These are phyloP conservation scores for Esperia sulphurella DNA, from an alignment of 2,888 invertebrate genomes.

Conservation along the genomic window DNA sequence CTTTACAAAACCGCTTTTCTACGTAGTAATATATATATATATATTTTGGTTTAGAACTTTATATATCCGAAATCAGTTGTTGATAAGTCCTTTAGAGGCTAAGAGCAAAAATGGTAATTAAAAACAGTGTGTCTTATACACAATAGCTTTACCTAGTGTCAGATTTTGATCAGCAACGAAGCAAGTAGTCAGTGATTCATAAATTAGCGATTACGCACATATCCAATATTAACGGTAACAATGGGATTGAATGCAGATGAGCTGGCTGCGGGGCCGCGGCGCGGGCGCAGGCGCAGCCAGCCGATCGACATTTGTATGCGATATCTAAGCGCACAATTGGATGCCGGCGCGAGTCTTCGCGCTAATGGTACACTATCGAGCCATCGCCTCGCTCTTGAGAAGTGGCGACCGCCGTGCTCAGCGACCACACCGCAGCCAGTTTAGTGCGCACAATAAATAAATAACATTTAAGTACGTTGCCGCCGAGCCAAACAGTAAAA, in stretches of 20 bases:
- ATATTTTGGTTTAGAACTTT: too few relatives aligned
- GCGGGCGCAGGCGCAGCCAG: conserved; percentile 33
- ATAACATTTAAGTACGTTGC: conserved; percentile 31
- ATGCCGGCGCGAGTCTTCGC: conserved; percentile 76
- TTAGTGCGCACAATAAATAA: conserved; percentile 65
- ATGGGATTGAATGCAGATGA: conserved; percentile 79
- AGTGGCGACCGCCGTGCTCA: conserved; percentile 68
- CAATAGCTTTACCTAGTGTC: not conserved
- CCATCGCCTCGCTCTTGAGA: conserved; percentile 67
- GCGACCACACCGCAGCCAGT: conserved; percentile 65
- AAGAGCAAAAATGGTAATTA: not conserved
- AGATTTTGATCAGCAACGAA: not conserved
- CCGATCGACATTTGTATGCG: conserved; percentile 78
- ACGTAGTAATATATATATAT: too few relatives aligned
- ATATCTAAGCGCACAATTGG: conserved; percentile 78
- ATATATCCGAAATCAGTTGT: conserved; percentile 4
- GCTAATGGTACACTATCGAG: conserved; percentile 78
- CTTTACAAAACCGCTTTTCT: too few relatives aligned
- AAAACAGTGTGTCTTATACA: not conserved
- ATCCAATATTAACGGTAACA: conserved; percentile 74
- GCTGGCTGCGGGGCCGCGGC: conserved; percentile 28
- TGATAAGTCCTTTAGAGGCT: not conserved
- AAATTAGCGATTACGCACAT: conserved; percentile 75
- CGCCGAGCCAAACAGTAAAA: not conserved
- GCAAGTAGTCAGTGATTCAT: conserved; percentile 38